Conservation (phyloP, 2,113 vertebrate genomes). For the Vulpes vulpes region DNA sequence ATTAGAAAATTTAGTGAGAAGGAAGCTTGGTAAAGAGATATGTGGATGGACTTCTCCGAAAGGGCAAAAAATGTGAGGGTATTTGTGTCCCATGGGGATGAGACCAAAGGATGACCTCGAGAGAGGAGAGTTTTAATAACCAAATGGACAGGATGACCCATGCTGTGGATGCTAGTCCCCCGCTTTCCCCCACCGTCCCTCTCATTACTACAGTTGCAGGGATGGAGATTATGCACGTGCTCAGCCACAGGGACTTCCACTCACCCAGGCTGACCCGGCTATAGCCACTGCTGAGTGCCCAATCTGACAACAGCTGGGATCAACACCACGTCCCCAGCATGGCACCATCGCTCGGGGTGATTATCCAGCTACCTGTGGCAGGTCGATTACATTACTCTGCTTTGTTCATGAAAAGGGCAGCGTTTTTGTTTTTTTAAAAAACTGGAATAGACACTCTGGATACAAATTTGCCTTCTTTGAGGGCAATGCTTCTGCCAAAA, state of each 20-base stretch:
- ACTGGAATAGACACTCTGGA: background rate
- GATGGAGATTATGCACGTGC: background rate
- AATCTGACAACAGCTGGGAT: background rate
- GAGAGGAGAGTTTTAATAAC: background rate
- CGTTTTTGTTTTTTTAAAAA: background rate
- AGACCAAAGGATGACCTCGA: background rate
- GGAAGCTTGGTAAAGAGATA: background rate
- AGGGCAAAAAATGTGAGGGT: background rate
- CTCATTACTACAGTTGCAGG: background rate
- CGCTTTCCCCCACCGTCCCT: background rate
- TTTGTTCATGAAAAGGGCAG: background rate
- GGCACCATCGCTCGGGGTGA: background rate
- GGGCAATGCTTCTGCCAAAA: background rate
- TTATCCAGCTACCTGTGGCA: background rate
- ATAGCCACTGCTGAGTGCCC: background rate
- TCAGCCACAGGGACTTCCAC: background rate
- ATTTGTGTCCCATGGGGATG: background rate
- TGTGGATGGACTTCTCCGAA: background rate
- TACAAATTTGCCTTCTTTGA: background rate
- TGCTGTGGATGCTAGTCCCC: background rate
- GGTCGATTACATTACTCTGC: background rate
- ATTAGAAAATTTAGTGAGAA: background rate
- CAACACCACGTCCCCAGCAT: background rate
- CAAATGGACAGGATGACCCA: background rate
- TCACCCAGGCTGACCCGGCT: background rate